phyloP scores from a whole-genome alignment of 2,888 invertebrate genomes.

The Exocentrus adspersus region DNA sequence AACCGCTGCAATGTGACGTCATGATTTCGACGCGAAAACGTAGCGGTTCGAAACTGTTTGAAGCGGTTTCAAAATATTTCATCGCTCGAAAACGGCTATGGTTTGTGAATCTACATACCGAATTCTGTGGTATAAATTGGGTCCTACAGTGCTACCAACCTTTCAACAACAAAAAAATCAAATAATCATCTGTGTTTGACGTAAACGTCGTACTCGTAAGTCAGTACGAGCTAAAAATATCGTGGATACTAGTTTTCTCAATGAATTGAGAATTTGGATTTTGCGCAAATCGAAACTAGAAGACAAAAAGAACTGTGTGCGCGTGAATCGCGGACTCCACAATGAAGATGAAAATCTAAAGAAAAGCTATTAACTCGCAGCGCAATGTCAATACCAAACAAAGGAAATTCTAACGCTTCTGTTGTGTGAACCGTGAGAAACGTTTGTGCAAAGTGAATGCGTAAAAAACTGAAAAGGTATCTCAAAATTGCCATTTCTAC shows the following conservation, averaged over 20 bases:
- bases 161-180: too few relatives aligned
- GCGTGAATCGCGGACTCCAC: slow-evolving; percentile 26
- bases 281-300: slow-evolving; percentile 25
- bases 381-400: slow-evolving; percentile 20
- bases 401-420: slow-evolving; percentile 7
- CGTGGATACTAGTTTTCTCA: slow-evolving; percentile 3
- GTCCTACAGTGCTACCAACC: too few relatives aligned
- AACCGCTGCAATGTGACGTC: too few relatives aligned
- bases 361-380: slow-evolving; percentile 20
- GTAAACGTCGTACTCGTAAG: neutral
- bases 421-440: slow-evolving; percentile 3
- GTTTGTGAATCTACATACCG: too few relatives aligned
- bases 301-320: slow-evolving; percentile 31
- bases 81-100: too few relatives aligned
- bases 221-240: neutral
- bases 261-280: slow-evolving; percentile 11
- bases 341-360: slow-evolving; percentile 24
- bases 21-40: too few relatives aligned
- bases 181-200: slow-evolving; percentile 42
- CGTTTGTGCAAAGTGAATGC: slow-evolving; percentile 28
- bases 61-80: too few relatives aligned
- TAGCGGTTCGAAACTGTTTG: too few relatives aligned
- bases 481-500: slow-evolving; percentile 27
- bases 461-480: slow-evolving; percentile 25
- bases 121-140: too few relatives aligned